Evolutionary conservation across 1,140 invertebrate genomes (phyloP).

Genomic region (Drosophila gunungcola): DNA sequence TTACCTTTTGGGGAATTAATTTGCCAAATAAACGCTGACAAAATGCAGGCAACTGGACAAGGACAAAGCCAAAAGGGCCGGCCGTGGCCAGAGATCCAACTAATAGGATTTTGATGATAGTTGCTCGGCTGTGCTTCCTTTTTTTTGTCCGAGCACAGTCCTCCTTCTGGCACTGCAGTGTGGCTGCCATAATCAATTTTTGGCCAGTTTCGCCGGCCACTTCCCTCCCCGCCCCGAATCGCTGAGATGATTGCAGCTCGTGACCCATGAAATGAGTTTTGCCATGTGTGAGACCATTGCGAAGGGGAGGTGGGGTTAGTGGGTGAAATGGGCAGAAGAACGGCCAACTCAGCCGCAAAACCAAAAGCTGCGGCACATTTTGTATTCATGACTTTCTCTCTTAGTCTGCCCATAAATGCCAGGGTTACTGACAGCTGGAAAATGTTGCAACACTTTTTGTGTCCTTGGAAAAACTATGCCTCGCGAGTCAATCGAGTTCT

Average conservation of each 20-base stretch:
- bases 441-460: not conserved
- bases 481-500: no score
- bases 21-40: slow-evolving; percentile 83
- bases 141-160: slow-evolving; percentile 24
- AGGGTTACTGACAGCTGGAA: slow-evolving; percentile 15
- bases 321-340: slow-evolving; percentile 55
- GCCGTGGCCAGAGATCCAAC: slow-evolving; percentile 59
- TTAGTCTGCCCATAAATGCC: slow-evolving; percentile 5
- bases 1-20: slow-evolving; percentile 83
- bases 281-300: slow-evolving; percentile 62
- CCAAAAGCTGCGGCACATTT: slow-evolving; percentile 75
- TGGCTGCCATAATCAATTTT: slow-evolving; percentile 78
- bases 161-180: slow-evolving; percentile 42
- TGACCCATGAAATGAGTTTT: slow-evolving; percentile 83
- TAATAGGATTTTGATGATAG: slow-evolving; percentile 84
- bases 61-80: slow-evolving; percentile 58
- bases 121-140: slow-evolving; percentile 45
- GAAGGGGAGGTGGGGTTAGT: not conserved
- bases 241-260: slow-evolving; percentile 67
- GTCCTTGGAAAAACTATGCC: no score
- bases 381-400: slow-evolving; percentile 68
- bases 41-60: slow-evolving; percentile 79
- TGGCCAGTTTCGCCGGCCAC: slow-evolving; percentile 56
- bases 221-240: slow-evolving; percentile 2
- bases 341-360: slow-evolving; percentile 67